Evolutionary conservation across 2,113 vertebrate genomes (phyloP).

Genomic region (Circaetus gallicus): DNA sequence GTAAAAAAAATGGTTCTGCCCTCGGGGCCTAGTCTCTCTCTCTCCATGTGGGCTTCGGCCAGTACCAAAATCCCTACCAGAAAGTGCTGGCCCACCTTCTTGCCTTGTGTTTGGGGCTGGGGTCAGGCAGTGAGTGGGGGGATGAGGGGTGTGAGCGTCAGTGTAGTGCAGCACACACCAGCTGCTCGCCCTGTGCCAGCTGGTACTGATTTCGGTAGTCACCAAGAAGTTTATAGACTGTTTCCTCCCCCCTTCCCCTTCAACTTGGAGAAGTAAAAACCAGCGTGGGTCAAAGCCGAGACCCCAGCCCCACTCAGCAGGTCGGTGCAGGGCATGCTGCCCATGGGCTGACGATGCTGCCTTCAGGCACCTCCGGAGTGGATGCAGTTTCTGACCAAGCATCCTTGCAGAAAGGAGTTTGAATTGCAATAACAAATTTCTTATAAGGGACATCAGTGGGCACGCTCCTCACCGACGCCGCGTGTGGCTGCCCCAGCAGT

Average conservation of each 20-base stretch:
- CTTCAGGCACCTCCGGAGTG: rapidly evolving
- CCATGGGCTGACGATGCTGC: not conserved
- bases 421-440: not conserved
- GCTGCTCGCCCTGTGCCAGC: not conserved
- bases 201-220: not conserved
- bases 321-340: rapidly evolving
- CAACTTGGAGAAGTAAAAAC: not conserved
- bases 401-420: not conserved
- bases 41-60: rapidly evolving
- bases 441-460: not conserved
- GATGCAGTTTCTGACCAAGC: not conserved
- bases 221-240: not conserved
- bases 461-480: rapidly evolving
- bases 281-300: rapidly evolving
- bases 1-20: not conserved
- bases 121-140: not conserved
- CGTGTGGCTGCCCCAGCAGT: rapidly evolving
- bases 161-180: not conserved
- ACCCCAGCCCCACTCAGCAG: too few species aligned
- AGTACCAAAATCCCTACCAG: not conserved
- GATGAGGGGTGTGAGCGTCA: rapidly evolving
- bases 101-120: not conserved
- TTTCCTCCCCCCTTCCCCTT: not conserved
- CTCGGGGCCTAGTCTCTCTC: not conserved
- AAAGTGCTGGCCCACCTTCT: not conserved